Percentiles rank a stretch among this genome's conserved stretches.
phyloP scores from a whole-genome alignment of 1,140 invertebrate genomes.

The Trichonephila clavata region DNA sequence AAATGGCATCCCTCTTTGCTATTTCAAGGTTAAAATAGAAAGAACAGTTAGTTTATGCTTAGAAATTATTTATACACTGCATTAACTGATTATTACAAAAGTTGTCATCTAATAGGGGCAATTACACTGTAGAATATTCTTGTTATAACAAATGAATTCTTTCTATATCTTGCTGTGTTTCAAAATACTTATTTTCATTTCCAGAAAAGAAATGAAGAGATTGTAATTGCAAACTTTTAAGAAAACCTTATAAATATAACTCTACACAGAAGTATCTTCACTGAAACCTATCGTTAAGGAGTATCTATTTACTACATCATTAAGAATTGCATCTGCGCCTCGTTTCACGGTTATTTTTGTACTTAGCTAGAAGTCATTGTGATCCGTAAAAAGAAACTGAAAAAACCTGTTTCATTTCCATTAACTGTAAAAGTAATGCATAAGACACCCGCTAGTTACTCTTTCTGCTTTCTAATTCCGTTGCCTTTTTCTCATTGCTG shows the following conservation, averaged over 20 bases:
- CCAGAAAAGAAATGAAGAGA: too few species aligned
- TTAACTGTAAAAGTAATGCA: neutral
- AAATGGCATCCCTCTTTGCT: too few species aligned
- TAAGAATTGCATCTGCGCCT: neutral
- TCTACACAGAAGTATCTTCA: too few species aligned
- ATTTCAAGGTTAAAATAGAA: too few species aligned
- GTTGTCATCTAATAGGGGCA: too few species aligned
- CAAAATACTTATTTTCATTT: neutral
- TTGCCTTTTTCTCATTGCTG: constrained; percentile 7
- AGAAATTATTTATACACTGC: too few species aligned
- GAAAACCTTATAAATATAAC: neutral
- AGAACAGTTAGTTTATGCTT: too few species aligned
- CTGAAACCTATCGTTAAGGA: neutral
- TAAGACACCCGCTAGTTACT: neutral
- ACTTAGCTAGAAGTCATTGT: neutral
- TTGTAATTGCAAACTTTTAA: neutral
- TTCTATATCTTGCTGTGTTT: neutral
- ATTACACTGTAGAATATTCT: too few species aligned
- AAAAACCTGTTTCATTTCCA: constrained; percentile 2
- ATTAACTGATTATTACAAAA: too few species aligned
- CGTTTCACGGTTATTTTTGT: constrained; percentile 3
- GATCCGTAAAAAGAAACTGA: neutral
- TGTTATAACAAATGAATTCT: neutral
- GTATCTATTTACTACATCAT: constrained; percentile 5
- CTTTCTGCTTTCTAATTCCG: neutral